A percentile compares a stretch with the other conserved stretches of the same genome.
phyloP scores from a whole-genome alignment of 2,113 vertebrate genomes.

The Seriola aureovittata region DNA sequence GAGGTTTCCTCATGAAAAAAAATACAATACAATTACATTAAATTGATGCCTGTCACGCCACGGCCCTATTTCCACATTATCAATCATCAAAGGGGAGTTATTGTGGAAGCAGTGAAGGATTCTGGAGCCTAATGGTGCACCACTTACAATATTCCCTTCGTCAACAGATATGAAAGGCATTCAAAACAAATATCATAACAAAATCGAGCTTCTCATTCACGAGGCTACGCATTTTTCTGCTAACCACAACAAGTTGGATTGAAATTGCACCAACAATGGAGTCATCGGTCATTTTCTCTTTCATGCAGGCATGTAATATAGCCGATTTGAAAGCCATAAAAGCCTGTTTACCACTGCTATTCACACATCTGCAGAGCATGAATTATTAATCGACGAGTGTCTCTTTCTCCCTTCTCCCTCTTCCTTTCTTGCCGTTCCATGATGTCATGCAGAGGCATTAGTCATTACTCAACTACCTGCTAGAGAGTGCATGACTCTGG shows the following conservation, averaged over 20 bases:
- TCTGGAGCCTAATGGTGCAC: conserved; percentile 57
- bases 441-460: conserved; percentile 62
- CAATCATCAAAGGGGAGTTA: conserved; percentile 60
- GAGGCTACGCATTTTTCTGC: conserved; percentile 38
- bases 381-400: conserved; percentile 79
- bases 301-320: conserved; percentile 50
- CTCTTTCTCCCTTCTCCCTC: conserved; percentile 43
- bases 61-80: conserved; percentile 60
- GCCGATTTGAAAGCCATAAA: conserved; percentile 75
- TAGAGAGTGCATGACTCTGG: background rate
- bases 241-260: conserved; percentile 37
- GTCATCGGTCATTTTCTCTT: conserved; percentile 52
- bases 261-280: conserved; percentile 60
- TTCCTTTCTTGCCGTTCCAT: conserved; percentile 48
- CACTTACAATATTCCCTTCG: conserved; percentile 32
- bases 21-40: conserved; percentile 68
- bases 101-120: conserved; percentile 41
- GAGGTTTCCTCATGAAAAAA: conserved; percentile 60
- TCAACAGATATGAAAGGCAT: conserved; percentile 59
- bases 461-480: conserved; percentile 61
- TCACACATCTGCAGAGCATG: conserved; percentile 81
- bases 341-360: conserved; percentile 78
- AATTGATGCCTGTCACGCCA: conserved; percentile 68
- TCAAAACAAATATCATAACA: conserved; percentile 57
- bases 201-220: conserved; percentile 59